These are phyloP conservation scores for Etia nguti DNA, from an alignment of 2,113 vertebrate species.

Conservation along the genomic window DNA sequence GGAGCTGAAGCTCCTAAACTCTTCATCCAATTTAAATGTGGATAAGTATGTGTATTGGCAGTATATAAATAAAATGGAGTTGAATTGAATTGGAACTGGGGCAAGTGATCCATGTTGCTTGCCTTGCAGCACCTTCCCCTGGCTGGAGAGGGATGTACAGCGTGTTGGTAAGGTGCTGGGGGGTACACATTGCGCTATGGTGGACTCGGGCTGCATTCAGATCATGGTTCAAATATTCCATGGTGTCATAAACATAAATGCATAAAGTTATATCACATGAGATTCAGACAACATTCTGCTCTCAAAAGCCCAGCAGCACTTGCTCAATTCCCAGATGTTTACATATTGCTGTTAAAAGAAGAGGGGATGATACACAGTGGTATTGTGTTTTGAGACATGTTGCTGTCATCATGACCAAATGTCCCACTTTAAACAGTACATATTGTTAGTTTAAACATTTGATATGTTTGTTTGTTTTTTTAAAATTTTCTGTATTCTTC, in stretches of 20 bases:
- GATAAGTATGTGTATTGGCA: too few relatives aligned
- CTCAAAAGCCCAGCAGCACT: neutral
- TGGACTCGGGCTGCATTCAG: neutral
- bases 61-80: neutral
- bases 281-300: neutral
- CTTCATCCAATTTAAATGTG: too few relatives aligned
- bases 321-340: neutral
- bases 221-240: neutral
- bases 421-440: neutral
- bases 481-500: neutral
- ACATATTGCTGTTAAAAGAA: neutral
- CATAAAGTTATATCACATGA: neutral
- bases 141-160: neutral
- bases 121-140: neutral
- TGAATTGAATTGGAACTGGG: neutral
- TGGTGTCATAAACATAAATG: too few relatives aligned
- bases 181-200: neutral
- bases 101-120: neutral
- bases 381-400: neutral
- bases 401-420: neutral
- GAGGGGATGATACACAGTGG: neutral
- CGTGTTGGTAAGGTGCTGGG: neutral
- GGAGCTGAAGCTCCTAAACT: too few relatives aligned
- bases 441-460: neutral
- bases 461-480: rapidly evolving